Evolutionary conservation across 2,888 invertebrate species (phyloP).

Genomic region (Drosophila mimica): DNA sequence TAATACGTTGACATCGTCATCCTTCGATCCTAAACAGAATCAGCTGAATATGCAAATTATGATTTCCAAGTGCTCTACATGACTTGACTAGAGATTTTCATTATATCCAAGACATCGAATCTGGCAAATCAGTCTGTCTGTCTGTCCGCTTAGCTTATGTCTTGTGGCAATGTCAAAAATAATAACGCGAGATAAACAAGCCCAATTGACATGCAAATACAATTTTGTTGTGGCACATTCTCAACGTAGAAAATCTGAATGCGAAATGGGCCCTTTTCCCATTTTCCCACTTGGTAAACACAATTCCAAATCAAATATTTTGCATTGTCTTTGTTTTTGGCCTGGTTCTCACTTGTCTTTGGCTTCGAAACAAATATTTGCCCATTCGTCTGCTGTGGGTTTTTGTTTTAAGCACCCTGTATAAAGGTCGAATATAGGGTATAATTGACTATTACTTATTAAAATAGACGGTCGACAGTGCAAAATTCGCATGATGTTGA

Average conservation of each 20-base stretch:
- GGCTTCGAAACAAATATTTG: conserved; percentile 72
- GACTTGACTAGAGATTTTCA: conserved; percentile 55
- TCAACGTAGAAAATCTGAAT: conserved; percentile 20
- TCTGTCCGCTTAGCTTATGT: conserved; percentile 36
- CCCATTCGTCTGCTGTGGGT: conserved; percentile 35
- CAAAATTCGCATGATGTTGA: neutral
- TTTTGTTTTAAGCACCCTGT: conserved; percentile 6
- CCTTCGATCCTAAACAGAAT: conserved; percentile 2
- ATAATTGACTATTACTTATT: neutral
- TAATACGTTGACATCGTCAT: neutral
- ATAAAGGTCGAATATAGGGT: neutral
- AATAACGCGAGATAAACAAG: conserved; percentile 77
- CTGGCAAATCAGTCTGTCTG: conserved; percentile 37
- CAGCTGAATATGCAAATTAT: conserved; percentile 54
- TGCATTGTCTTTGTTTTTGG: conserved; percentile 70
- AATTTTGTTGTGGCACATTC: conserved; percentile 60
- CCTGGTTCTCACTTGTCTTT: conserved; percentile 46
- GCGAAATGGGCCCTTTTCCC: neutral
- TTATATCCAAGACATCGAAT: conserved; percentile 54
- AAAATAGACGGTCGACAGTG: neutral
- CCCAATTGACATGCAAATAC: conserved; percentile 77
- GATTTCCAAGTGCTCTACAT: conserved; percentile 50
- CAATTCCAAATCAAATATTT: conserved; percentile 59
- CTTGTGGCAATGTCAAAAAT: conserved; percentile 70
- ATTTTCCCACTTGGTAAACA: conserved; percentile 2